Evolutionary conservation across 2,113 vertebrate genomes (phyloP).

Genomic region (Gallinago paraguaiae): DNA sequence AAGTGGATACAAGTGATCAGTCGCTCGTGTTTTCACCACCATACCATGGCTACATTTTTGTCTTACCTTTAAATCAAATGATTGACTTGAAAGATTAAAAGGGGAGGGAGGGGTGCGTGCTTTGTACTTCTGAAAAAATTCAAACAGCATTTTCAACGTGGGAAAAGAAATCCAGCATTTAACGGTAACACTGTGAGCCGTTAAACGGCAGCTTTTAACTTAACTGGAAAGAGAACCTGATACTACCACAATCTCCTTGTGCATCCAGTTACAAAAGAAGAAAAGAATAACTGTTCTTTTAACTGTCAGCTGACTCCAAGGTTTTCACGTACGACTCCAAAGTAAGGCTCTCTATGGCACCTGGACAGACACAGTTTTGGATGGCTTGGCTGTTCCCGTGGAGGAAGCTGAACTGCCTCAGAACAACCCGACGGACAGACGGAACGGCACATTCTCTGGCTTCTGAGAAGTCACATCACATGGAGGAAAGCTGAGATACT

Average conservation of each 20-base stretch:
- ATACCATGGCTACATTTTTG: background rate
- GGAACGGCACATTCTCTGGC: background rate
- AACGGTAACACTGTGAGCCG: background rate
- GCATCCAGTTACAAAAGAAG: slow-evolving; percentile 39
- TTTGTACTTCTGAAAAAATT: slow-evolving; percentile 38
- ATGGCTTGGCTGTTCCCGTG: slow-evolving; percentile 64
- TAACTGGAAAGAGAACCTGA: slow-evolving; percentile 31
- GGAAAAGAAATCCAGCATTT: slow-evolving; percentile 42
- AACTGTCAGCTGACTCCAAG: slow-evolving; percentile 48
- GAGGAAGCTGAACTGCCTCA: slow-evolving; percentile 36
- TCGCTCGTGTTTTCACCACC: slow-evolving; percentile 10
- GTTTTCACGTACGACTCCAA: slow-evolving; percentile 9
- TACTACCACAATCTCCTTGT: slow-evolving; percentile 49
- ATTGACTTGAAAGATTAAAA: background rate
- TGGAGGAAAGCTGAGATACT: slow-evolving; percentile 85
- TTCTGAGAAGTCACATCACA: slow-evolving; percentile 72
- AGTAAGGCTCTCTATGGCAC: slow-evolving; percentile 58
- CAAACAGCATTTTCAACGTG: slow-evolving; percentile 3
- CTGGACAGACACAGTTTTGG: slow-evolving; percentile 54
- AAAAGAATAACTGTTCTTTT: background rate
- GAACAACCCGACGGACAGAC: slow-evolving; percentile 38
- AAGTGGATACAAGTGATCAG: slow-evolving; percentile 25
- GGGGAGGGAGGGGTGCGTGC: background rate
- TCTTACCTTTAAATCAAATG: slow-evolving; percentile 17
- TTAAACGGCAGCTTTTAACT: slow-evolving; percentile 6